Percentiles rank a stretch among this genome's conserved stretches.
Conservation (phyloP, 2,888 invertebrate species). For the Spisula solida region DNA sequence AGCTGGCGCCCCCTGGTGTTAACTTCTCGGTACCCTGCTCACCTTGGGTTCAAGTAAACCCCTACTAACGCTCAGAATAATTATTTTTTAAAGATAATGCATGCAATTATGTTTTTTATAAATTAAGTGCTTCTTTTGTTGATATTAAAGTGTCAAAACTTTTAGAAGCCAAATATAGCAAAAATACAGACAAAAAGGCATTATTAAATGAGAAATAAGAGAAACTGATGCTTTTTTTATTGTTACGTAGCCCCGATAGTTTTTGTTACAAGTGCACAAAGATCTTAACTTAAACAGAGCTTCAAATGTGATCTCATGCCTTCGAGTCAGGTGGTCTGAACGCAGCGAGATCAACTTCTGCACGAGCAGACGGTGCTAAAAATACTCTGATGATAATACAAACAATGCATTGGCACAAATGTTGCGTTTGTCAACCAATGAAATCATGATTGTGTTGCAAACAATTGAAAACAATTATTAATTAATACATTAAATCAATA, state of each 20-base stretch:
- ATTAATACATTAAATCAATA: too few species aligned
- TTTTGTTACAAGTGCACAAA: not conserved
- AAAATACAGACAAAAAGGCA: not conserved
- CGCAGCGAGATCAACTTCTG: too few species aligned
- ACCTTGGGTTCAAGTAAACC: not conserved
- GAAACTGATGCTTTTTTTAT: not conserved
- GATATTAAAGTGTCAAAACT: not conserved
- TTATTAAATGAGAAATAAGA: not conserved
- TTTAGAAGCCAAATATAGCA: not conserved
- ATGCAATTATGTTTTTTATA: not conserved
- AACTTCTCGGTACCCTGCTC: not conserved
- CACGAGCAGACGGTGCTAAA: too few species aligned
- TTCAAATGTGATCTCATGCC: not conserved
- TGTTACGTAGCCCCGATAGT: not conserved
- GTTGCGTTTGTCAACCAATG: too few species aligned
- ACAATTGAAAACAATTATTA: too few species aligned
- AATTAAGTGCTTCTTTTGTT: conserved; percentile 9
- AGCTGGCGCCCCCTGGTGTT: not conserved
- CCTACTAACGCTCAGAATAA: not conserved
- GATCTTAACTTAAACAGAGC: not conserved
- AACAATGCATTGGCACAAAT: too few species aligned
- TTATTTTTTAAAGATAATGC: not conserved
- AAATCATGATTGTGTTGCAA: too few species aligned
- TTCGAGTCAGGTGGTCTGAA: not conserved
- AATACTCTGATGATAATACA: too few species aligned